Conservation (phyloP, 2,797 vertebrate species). For the Lithobates pipiens region DNA sequence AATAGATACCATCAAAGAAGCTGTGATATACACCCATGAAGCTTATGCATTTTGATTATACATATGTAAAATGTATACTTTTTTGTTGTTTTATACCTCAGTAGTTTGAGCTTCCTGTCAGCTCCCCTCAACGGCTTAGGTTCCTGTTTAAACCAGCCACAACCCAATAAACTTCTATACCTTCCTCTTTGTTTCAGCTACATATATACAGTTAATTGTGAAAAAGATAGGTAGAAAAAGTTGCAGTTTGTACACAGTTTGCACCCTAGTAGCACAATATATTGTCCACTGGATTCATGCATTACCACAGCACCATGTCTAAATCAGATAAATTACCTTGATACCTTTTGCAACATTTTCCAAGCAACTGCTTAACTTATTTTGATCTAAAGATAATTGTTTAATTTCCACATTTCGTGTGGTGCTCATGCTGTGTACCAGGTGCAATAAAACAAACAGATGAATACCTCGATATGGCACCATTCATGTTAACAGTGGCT, state of each 20-base stretch:
- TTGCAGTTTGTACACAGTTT: not conserved
- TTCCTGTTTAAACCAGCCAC: constrained; percentile 51
- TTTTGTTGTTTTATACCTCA: constrained; percentile 9
- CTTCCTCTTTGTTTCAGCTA: constrained; percentile 22
- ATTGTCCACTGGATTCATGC: no score
- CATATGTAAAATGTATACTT: constrained; percentile 8
- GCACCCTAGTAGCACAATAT: not conserved
- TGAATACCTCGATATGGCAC: no score
- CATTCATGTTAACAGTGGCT: no score
- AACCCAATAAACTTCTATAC: not conserved
- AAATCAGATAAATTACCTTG: no score
- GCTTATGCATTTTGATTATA: not conserved
- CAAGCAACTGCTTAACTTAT: not conserved
- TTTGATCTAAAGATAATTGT: not conserved
- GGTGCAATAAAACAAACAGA: not conserved
- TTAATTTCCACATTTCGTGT: not conserved
- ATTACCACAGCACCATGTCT: no score
- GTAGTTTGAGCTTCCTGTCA: constrained; percentile 19
- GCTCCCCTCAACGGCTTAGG: constrained; percentile 18
- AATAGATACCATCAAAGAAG: no score
- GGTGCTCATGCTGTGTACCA: not conserved
- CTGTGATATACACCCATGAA: no score
- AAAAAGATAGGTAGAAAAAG: not conserved
- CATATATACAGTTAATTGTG: not conserved
- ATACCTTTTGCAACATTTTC: not conserved